Conservation (phyloP, 2,113 vertebrate genomes). For the Austrofundulus limnaeus region DNA sequence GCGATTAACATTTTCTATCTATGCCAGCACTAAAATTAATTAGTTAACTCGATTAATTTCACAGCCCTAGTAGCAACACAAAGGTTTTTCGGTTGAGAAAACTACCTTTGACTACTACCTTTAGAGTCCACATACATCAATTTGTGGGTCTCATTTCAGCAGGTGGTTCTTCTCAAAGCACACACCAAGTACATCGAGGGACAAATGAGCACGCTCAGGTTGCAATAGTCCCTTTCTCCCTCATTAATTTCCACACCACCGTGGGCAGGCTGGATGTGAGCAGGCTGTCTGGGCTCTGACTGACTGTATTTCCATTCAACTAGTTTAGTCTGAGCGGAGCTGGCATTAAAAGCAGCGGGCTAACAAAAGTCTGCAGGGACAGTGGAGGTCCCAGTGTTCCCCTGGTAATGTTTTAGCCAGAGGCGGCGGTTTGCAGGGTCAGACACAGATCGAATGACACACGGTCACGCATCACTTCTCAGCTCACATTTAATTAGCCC, state of each 20-base stretch:
- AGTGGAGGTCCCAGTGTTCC: slow-evolving; percentile 44
- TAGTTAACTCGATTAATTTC: no score
- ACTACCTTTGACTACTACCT: no score
- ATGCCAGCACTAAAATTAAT: no score
- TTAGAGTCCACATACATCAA: no score
- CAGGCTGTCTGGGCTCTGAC: slow-evolving; percentile 12
- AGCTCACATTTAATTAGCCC: slow-evolving; percentile 57
- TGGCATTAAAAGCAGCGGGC: slow-evolving; percentile 13
- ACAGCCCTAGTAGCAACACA: no score
- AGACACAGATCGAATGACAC: slow-evolving; percentile 52
- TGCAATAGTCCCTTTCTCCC: slow-evolving; percentile 32
- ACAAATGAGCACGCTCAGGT: slow-evolving; percentile 43
- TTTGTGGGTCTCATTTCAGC: slow-evolving; percentile 19
- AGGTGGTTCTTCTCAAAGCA: slow-evolving; percentile 44
- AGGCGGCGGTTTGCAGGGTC: slow-evolving; percentile 64
- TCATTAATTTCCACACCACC: slow-evolving; percentile 47
- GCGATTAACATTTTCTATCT: no score
- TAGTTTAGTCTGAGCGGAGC: slow-evolving; percentile 33
- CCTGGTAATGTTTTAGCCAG: slow-evolving; percentile 54
- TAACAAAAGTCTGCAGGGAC: slow-evolving; percentile 30
- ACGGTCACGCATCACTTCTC: slow-evolving; percentile 26
- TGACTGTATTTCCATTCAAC: slow-evolving; percentile 43
- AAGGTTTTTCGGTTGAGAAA: no score
- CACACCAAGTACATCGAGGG: neutral
- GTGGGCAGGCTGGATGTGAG: neutral